Conservation (phyloP, 2,797 vertebrate species). For the Poeciliopsis infans region DNA sequence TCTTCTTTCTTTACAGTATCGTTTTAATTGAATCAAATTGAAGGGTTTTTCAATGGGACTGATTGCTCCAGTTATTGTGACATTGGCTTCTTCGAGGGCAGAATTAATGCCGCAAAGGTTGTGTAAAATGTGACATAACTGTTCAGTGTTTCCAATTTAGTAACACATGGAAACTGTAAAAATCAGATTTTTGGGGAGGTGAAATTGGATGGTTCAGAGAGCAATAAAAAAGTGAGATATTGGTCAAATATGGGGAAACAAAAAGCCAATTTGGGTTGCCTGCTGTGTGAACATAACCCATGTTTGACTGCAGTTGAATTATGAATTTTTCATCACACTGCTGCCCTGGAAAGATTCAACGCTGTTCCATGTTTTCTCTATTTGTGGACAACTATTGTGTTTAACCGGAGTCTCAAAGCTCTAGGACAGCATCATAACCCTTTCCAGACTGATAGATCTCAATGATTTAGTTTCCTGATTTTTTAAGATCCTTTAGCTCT, state of each 20-base stretch:
- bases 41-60: not conserved
- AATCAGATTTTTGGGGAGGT: no score
- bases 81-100: no score
- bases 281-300: not conserved
- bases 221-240: not conserved
- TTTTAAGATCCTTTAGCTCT: not conserved
- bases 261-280: not conserved
- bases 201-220: not conserved
- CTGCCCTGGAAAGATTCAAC: not conserved
- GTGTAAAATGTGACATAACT: not conserved
- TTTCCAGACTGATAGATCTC: not conserved
- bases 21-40: not conserved
- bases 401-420: not conserved
- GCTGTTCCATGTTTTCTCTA: not conserved
- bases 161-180: not conserved
- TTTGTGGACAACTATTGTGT: not conserved
- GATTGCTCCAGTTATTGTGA: no score
- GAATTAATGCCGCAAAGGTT: not conserved
- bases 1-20: not conserved
- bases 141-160: not conserved
- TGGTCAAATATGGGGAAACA: not conserved
- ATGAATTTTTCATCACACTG: not conserved
- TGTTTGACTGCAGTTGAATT: not conserved
- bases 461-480: not conserved
- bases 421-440: not conserved